These are phyloP conservation scores for Plagiodera versicolora DNA, from an alignment of 2,888 invertebrate species.

Conservation along the genomic window DNA sequence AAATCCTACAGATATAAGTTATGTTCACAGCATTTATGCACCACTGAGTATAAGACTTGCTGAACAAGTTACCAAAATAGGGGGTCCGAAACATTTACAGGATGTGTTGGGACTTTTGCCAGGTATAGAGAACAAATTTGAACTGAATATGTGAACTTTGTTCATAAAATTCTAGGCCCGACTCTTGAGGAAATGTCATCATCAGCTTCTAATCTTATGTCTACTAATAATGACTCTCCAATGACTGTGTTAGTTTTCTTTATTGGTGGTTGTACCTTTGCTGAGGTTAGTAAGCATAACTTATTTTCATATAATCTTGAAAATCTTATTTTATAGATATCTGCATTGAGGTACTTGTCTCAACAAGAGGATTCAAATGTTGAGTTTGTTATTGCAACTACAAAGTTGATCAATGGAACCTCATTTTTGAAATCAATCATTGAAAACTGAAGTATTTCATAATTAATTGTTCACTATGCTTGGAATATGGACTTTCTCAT, in stretches of 20 bases:
- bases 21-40: slow-evolving; percentile 91
- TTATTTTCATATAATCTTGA: slow-evolving; percentile 2
- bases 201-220: slow-evolving; percentile 46
- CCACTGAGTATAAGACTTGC: slow-evolving; percentile 87
- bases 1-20: slow-evolving; percentile 84
- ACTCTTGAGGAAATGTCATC: slow-evolving; percentile 66
- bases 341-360: slow-evolving; percentile 72
- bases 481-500: too few relatives aligned
- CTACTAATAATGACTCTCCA: slow-evolving; percentile 58
- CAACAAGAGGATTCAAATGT: slow-evolving; percentile 81
- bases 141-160: background rate
- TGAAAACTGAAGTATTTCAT: slow-evolving; percentile 51
- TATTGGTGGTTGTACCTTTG: slow-evolving; percentile 95
- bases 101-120: slow-evolving; percentile 83
- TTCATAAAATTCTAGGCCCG: slow-evolving; percentile 56
- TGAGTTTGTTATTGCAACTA: slow-evolving; percentile 88
- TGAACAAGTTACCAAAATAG: slow-evolving; percentile 76
- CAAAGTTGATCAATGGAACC: slow-evolving; percentile 88
- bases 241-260: slow-evolving; percentile 89
- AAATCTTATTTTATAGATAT: slow-evolving; percentile 57
- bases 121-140: slow-evolving; percentile 49
- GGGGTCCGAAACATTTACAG: slow-evolving; percentile 78
- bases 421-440: slow-evolving; percentile 79
- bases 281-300: slow-evolving; percentile 78
- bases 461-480: too few relatives aligned